Conservation (phyloP, 92 coral and sea anemone genomes). For the Palythoa grandis region DNA sequence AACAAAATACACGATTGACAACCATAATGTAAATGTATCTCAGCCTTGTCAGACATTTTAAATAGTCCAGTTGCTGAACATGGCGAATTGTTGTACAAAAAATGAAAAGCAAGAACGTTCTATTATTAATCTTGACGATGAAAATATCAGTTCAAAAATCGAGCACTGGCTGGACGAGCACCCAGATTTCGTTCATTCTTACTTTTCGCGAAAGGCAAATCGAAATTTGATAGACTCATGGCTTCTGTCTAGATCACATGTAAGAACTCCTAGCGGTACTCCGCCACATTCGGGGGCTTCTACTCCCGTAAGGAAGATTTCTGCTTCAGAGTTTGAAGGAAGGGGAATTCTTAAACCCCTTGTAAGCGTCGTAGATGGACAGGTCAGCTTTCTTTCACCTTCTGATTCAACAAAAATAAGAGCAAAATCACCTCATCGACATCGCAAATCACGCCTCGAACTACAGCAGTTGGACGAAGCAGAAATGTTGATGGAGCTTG, state of each 20-base stretch:
- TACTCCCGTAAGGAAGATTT: constrained; percentile 98
- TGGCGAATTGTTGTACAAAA: constrained; percentile 94
- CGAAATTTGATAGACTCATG: constrained; percentile 91
- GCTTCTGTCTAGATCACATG: constrained; percentile 90
- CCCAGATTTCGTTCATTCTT: constrained; percentile 98
- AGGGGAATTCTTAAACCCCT: constrained; percentile 97
- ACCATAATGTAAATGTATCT: constrained; percentile 11
- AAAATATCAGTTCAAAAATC: constrained; percentile 76
- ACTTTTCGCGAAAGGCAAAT: constrained; percentile 96
- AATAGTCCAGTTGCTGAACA: constrained; percentile 41
- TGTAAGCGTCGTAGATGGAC: constrained; percentile 97
- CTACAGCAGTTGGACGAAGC: constrained; percentile 97
- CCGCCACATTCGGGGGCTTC: constrained; percentile 99
- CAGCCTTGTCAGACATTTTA: constrained; percentile 17
- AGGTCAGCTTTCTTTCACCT: constrained; percentile 93
- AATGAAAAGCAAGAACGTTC: constrained; percentile 80
- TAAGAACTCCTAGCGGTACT: constrained; percentile 94
- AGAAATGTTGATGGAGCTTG: constrained; percentile 97
- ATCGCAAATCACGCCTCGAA: constrained; percentile 95
- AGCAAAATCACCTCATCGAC: constrained; percentile 81
- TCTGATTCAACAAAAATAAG: constrained; percentile 75
- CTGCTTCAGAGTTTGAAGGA: constrained; percentile 98
- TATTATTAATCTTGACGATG: constrained; percentile 77
- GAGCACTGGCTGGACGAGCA: constrained; percentile 98
- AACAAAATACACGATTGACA: constrained; percentile 36